These are phyloP conservation scores for Brachyptera risi DNA, from an alignment of 2,888 invertebrate genomes.

Conservation along the genomic window DNA sequence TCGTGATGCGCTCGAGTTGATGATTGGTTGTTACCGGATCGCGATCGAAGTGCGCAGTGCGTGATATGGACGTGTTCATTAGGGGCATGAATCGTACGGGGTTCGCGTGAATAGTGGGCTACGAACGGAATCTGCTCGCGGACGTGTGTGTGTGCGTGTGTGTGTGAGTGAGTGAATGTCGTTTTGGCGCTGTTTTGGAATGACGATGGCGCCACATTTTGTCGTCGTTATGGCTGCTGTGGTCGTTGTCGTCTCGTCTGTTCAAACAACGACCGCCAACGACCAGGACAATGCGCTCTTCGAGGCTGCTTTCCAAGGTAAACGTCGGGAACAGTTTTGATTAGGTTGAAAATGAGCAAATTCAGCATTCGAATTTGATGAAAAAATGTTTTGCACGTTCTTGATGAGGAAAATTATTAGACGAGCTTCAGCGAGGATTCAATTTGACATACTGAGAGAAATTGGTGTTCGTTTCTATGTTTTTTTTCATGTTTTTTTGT, in stretches of 20 bases:
- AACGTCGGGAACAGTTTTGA: background rate
- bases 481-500: too few species aligned
- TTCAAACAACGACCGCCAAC: background rate
- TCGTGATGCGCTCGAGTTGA: background rate
- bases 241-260: background rate
- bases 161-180: background rate
- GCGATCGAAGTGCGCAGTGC: background rate
- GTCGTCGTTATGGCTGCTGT: background rate
- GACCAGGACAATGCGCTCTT: slow-evolving; percentile 3
- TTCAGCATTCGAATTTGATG: background rate
- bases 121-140: too few species aligned
- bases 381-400: background rate
- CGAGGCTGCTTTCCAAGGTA: slow-evolving; percentile 18
- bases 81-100: background rate
- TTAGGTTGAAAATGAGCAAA: background rate
- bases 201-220: background rate
- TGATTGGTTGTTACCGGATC: too few species aligned
- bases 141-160: background rate
- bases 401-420: too few species aligned
- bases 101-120: background rate
- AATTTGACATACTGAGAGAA: too few species aligned
- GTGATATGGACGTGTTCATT: background rate
- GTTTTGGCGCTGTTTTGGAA: background rate
- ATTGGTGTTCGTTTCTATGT: too few species aligned
- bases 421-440: too few species aligned